Conservation (phyloP, 1,140 invertebrate genomes). For the Lepidurus apus region DNA sequence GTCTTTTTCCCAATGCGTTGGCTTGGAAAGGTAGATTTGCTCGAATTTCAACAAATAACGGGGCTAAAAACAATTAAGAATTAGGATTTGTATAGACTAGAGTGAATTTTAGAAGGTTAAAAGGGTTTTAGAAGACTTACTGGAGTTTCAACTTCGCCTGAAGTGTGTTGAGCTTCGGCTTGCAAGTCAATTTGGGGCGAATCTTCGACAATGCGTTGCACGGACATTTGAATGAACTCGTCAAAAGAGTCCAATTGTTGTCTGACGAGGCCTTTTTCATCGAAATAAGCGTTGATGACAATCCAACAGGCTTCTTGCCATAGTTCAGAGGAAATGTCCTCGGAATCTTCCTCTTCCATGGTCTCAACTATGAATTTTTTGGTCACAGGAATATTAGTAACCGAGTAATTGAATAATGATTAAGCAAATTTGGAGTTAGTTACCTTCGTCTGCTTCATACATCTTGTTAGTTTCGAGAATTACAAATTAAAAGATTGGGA, state of each 20-base stretch:
- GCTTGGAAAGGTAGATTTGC: slow-evolving; percentile 97
- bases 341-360: slow-evolving; percentile 64
- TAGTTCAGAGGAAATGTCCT: slow-evolving; percentile 88
- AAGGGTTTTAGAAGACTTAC: slow-evolving; percentile 46
- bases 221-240: slow-evolving; percentile 99
- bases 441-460: slow-evolving; percentile 8
- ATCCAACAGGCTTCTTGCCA: slow-evolving; percentile 99
- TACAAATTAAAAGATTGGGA: not conserved
- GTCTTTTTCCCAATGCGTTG: slow-evolving; percentile 99
- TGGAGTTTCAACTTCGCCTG: slow-evolving; percentile 86
- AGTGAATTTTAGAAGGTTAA: slow-evolving; percentile 19
- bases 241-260: slow-evolving; percentile 99
- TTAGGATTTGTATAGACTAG: not conserved
- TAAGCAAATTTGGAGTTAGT: not conserved
- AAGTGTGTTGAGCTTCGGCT: slow-evolving; percentile 92
- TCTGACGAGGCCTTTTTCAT: slow-evolving; percentile 97
- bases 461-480: not conserved
- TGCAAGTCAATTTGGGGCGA: slow-evolving; percentile 95
- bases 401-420: no score
- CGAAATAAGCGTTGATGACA: slow-evolving; percentile 98
- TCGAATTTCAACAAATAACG: slow-evolving; percentile 93
- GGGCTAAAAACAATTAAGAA: slow-evolving; percentile 53
- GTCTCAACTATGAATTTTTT: slow-evolving; percentile 11
- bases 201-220: slow-evolving; percentile 97
- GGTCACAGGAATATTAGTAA: not conserved